A percentile compares a stretch with the other conserved stretches of the same genome.
phyloP scores from a whole-genome alignment of 2,113 vertebrate genomes.

The Piaya cayana region DNA sequence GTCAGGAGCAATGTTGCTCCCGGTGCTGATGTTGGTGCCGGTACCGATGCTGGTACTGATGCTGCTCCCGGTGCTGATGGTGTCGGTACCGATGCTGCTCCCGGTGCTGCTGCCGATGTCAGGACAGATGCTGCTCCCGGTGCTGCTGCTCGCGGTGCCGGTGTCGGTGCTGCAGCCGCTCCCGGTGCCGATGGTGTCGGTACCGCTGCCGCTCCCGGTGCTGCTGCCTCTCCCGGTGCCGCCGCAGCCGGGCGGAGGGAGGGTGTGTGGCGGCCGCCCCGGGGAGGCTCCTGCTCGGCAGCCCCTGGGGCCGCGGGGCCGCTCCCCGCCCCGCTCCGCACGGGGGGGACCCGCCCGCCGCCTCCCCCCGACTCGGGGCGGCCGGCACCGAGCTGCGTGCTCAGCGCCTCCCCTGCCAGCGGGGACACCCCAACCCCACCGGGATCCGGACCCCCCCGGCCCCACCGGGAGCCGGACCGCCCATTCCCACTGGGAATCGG shows the following conservation, averaged over 20 bases:
- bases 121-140: rapidly evolving
- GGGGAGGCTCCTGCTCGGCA: no score
- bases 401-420: no score
- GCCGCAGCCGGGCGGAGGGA: background rate
- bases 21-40: background rate
- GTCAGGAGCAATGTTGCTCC: rapidly evolving
- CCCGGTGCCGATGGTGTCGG: rapidly evolving
- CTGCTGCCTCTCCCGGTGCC: no score
- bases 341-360: background rate
- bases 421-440: no score
- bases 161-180: rapidly evolving
- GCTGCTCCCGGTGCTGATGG: background rate
- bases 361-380: no score
- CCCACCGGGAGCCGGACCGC: no score
- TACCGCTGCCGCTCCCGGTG: rapidly evolving
- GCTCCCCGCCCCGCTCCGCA: background rate
- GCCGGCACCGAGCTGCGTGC: no score
- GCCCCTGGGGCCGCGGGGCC: no score
- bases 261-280: no score
- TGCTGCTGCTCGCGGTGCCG: rapidly evolving
- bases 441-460: no score
- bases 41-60: no score
- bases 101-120: rapidly evolving
- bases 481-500: no score
- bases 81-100: rapidly evolving